Evolutionary conservation across 2,113 vertebrate genomes (phyloP).

Genomic region (Engraulis encrasicolus): DNA sequence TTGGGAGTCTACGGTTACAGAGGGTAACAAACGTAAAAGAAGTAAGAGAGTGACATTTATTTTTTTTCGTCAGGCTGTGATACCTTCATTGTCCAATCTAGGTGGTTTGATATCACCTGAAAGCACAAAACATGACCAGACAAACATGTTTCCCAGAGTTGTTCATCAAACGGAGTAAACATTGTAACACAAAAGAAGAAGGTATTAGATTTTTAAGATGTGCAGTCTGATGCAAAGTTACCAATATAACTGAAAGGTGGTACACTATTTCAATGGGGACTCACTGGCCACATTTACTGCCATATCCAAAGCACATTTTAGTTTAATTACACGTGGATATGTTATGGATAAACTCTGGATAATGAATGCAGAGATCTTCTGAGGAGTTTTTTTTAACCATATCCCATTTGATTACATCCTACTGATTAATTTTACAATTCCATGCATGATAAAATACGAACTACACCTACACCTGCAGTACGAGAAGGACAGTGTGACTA

Average conservation of each 20-base stretch:
- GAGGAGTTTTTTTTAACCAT: not conserved
- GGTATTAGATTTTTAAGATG: not conserved
- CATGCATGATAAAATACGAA: not conserved
- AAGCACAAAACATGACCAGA: conserved; percentile 74
- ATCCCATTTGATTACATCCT: not conserved
- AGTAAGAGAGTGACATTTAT: conserved; percentile 41
- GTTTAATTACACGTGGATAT: not conserved
- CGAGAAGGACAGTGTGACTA: not conserved
- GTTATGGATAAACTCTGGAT: not conserved
- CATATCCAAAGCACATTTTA: not conserved
- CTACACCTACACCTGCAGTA: not conserved
- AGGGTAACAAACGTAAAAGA: conserved; percentile 29
- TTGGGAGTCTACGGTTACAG: conserved; percentile 50
- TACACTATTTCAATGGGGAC: not conserved
- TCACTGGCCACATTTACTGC: not conserved
- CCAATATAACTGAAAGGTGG: not conserved
- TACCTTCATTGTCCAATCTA: conserved; percentile 85
- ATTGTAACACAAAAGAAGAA: not conserved
- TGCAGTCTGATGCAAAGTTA: not conserved
- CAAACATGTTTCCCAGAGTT: conserved; percentile 57
- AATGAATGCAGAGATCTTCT: not conserved
- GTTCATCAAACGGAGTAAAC: not conserved
- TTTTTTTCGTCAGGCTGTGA: conserved; percentile 46
- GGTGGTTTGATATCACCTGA: conserved; percentile 75
- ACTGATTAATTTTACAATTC: not conserved